Percentiles rank a stretch among this genome's conserved stretches.
These are phyloP conservation scores for Macropus fuliginosus DNA, from an alignment of 2,797 vertebrate species.

Conservation along the genomic window DNA sequence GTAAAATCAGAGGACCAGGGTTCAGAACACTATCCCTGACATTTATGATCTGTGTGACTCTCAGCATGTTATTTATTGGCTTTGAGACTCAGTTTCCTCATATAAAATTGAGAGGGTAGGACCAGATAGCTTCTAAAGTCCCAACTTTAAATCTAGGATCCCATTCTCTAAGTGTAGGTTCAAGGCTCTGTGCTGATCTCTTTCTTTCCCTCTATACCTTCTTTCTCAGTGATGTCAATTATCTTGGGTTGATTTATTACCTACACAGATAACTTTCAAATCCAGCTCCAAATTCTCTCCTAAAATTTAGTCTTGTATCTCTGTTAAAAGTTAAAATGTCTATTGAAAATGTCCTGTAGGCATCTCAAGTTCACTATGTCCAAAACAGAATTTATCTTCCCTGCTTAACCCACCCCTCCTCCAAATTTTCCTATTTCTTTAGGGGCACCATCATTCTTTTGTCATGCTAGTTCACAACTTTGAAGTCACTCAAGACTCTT, in stretches of 20 bases:
- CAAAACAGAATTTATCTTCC: background rate
- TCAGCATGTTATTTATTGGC: background rate
- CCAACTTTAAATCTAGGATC: background rate
- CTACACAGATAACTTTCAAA: background rate
- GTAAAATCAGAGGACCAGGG: background rate
- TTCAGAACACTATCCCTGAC: background rate
- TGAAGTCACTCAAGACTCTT: background rate
- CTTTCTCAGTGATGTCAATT: background rate
- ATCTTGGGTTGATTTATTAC: background rate
- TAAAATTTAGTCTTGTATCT: background rate
- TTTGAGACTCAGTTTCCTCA: background rate
- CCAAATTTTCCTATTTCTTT: background rate
- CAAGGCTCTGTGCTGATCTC: background rate
- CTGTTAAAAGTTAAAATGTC: background rate
- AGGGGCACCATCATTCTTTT: background rate
- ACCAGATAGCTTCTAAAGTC: background rate
- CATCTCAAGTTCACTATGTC: background rate
- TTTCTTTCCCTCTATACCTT: background rate
- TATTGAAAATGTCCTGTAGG: background rate
- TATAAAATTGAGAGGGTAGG: background rate
- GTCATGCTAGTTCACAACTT: background rate
- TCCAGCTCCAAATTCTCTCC: background rate
- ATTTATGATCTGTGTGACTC: background rate
- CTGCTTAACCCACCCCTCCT: background rate
- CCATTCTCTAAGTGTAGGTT: background rate